Conservation (phyloP, 2,113 vertebrate genomes). For the Anser cygnoides region DNA sequence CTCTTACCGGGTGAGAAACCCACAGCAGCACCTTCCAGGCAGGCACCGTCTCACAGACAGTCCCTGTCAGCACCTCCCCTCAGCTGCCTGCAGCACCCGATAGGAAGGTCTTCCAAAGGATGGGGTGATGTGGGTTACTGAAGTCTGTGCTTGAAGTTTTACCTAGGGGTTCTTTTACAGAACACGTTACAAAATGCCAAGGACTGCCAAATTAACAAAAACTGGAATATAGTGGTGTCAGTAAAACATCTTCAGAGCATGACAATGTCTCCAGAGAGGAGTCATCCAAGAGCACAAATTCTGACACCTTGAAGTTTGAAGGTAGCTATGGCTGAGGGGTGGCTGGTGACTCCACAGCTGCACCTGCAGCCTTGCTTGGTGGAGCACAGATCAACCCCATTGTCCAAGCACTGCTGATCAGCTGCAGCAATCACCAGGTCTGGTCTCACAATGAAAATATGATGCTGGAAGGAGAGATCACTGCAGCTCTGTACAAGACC, state of each 20-base stretch:
- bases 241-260: neutral
- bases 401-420: neutral
- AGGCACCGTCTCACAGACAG: neutral
- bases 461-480: neutral
- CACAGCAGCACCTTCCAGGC: slow-evolving; percentile 18
- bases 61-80: accelerated
- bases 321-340: neutral
- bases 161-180: neutral
- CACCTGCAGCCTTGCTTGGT: neutral
- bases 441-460: accelerated
- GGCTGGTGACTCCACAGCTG: neutral
- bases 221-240: neutral
- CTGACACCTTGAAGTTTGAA: accelerated
- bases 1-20: slow-evolving; percentile 42
- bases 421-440: neutral
- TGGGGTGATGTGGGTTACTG: neutral
- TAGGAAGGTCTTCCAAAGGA: neutral
- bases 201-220: neutral
- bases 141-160: neutral
- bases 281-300: neutral
- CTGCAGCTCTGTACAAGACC: neutral
- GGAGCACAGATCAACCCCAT: neutral
- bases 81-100: accelerated
- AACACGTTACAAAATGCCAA: neutral
- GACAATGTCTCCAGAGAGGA: neutral